Evolutionary conservation across 2,113 vertebrate species (phyloP).

Genomic region (Xerus inauris): DNA sequence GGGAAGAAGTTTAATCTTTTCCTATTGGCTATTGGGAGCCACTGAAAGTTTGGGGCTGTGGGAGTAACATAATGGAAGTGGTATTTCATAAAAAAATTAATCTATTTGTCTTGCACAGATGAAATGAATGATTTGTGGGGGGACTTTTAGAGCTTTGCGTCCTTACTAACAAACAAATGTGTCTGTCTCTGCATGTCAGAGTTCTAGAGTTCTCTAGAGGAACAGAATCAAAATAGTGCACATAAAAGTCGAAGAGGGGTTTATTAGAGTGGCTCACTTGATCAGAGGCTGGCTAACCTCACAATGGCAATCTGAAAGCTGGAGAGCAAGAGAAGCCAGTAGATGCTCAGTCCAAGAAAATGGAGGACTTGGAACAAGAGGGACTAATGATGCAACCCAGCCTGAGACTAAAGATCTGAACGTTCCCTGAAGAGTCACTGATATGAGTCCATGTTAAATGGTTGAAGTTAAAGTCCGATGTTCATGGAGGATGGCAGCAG

Average conservation of each 20-base stretch:
- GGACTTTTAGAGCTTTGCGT: neutral
- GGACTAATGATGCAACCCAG: too few species aligned
- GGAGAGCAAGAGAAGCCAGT: neutral
- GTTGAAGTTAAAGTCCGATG: neutral
- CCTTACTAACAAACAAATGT: neutral
- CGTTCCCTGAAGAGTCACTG: neutral
- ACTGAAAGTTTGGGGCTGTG: neutral
- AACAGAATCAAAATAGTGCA: neutral
- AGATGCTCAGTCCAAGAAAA: neutral
- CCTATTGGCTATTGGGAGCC: neutral
- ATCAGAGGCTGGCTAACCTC: neutral
- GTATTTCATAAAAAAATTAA: constrained; percentile 24
- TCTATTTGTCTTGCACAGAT: neutral
- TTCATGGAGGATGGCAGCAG: neutral
- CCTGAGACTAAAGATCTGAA: neutral
- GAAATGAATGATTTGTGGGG: neutral
- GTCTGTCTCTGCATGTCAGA: neutral
- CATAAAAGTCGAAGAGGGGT: neutral
- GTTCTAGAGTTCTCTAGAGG: neutral
- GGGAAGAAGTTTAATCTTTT: neutral
- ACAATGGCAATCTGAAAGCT: neutral
- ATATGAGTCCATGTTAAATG: neutral
- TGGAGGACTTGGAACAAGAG: neutral
- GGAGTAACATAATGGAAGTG: neutral
- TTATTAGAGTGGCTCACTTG: neutral